Conservation (phyloP, 1,140 invertebrate genomes). For the Kradibia gibbosae region DNA sequence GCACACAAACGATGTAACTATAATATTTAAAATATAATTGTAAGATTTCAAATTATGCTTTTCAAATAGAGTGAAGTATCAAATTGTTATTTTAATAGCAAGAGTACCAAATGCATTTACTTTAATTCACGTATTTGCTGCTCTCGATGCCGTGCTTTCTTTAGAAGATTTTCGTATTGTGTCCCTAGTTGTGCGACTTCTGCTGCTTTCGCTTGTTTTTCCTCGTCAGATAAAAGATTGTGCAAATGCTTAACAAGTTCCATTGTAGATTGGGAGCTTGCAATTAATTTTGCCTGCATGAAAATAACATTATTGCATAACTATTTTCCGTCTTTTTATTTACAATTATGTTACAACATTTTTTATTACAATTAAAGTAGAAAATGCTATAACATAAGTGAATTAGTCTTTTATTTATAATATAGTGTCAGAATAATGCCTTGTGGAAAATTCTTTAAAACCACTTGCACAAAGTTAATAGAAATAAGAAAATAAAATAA, state of each 20-base stretch:
- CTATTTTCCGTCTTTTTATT: neutral
- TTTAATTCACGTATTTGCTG: conserved; percentile 82
- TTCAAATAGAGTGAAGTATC: neutral
- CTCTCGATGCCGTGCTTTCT: conserved; percentile 81
- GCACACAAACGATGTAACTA: no score
- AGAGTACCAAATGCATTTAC: conserved; percentile 66
- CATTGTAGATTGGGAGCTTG: conserved; percentile 80
- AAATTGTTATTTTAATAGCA: neutral
- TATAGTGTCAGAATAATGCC: no score
- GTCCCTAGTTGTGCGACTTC: conserved; percentile 79
- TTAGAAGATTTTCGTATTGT: conserved; percentile 80
- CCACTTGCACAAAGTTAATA: neutral
- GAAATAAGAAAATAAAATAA: neutral
- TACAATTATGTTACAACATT: no score
- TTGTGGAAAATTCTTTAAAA: no score
- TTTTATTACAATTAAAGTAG: no score
- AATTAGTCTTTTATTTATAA: no score
- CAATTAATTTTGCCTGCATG: conserved; percentile 77
- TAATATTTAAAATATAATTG: no score
- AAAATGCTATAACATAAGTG: no score
- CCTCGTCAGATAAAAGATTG: conserved; percentile 81
- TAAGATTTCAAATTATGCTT: neutral
- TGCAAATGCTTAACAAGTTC: conserved; percentile 87
- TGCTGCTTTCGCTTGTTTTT: conserved; percentile 78
- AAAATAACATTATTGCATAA: neutral